Conservation (phyloP, 2,888 invertebrate genomes). For the Hirtodrosophila trivittata region DNA sequence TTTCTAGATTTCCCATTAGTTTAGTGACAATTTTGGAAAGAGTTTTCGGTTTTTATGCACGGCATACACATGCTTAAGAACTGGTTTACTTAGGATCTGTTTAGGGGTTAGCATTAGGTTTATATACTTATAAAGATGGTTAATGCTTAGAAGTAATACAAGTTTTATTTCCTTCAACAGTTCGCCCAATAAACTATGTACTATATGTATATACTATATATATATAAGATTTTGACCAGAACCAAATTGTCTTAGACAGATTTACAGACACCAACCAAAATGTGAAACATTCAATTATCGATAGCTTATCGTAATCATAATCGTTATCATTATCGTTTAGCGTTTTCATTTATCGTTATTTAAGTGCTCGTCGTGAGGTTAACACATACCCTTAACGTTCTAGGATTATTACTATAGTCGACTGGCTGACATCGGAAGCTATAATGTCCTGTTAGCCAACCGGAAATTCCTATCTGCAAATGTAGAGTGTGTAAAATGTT, state of each 20-base stretch:
- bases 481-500: constrained; percentile 68
- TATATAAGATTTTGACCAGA: constrained; percentile 25
- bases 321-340: constrained; percentile 36
- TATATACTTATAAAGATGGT: constrained; percentile 15
- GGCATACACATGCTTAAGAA: constrained; percentile 60
- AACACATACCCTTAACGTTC: constrained; percentile 92
- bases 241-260: constrained; percentile 23
- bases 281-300: constrained; percentile 31
- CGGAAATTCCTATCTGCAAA: constrained; percentile 92
- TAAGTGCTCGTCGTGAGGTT: constrained; percentile 64
- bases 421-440: constrained; percentile 98
- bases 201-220: constrained; percentile 2
- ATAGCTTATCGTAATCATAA: constrained; percentile 36
- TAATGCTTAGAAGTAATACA: constrained; percentile 22
- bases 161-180: constrained; percentile 16
- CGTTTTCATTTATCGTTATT: constrained; percentile 48
- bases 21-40: constrained; percentile 46
- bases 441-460: constrained; percentile 98
- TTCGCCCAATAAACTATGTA: constrained; percentile 18
- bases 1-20: constrained; percentile 24
- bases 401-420: constrained; percentile 95
- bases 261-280: constrained; percentile 40
- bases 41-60: constrained; percentile 43
- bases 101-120: constrained; percentile 40
- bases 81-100: constrained; percentile 38